Percentiles rank a stretch among this genome's conserved stretches.
Evolutionary conservation across 2,797 vertebrate species (phyloP).

Genomic region (Fratercula arctica): DNA sequence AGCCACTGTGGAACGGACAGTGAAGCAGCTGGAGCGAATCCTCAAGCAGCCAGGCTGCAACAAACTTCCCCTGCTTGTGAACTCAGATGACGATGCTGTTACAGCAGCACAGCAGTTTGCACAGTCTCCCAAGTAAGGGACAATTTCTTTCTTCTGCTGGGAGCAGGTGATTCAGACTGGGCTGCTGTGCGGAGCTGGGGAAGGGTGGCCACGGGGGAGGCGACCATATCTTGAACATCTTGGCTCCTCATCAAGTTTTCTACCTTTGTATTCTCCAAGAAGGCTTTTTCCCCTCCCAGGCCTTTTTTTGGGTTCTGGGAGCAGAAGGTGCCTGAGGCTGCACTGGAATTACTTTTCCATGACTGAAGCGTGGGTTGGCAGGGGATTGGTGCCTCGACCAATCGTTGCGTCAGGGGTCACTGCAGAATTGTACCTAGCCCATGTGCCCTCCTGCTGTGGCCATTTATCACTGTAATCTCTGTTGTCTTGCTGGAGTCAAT

Average conservation of each 20-base stretch:
- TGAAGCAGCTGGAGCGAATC: slow-evolving; percentile 91
- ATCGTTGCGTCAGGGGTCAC: neutral
- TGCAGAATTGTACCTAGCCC: neutral
- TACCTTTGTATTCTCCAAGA: neutral
- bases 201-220: neutral
- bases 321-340: neutral
- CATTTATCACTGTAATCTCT: neutral
- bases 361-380: neutral
- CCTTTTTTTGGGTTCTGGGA: neutral
- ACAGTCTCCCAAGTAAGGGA: slow-evolving; percentile 87
- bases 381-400: neutral
- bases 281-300: neutral
- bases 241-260: neutral
- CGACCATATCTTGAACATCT: neutral
- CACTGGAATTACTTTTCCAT: neutral
- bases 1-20: slow-evolving; percentile 89
- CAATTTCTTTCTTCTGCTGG: neutral
- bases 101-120: slow-evolving; percentile 95
- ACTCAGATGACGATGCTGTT: slow-evolving; percentile 90
- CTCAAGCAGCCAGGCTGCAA: slow-evolving; percentile 96
- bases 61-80: slow-evolving; percentile 91
- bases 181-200: neutral
- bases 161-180: neutral
- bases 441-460: neutral
- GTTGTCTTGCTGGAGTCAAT: neutral